Conservation (phyloP, 1,140 invertebrate species). For the Pseudomyrmex flavicornis region DNA sequence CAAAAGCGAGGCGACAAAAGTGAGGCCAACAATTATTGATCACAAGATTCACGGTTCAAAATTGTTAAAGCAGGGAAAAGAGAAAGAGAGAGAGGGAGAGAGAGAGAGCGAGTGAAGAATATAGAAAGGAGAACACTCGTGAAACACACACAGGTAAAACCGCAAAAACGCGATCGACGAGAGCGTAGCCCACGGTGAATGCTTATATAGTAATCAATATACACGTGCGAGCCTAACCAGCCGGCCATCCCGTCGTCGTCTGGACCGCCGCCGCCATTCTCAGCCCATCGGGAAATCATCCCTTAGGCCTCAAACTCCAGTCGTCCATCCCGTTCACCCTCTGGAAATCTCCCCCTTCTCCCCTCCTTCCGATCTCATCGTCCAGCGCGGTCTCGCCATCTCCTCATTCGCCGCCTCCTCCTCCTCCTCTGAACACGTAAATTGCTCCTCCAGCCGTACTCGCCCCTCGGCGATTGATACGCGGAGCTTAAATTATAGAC, state of each 20-base stretch:
- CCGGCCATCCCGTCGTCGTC: constrained; percentile 35
- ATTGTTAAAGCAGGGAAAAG: neutral
- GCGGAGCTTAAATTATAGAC: constrained; percentile 74
- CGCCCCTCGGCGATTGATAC: constrained; percentile 75
- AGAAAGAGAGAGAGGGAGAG: neutral
- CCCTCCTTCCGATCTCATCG: neutral
- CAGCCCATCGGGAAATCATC: constrained; percentile 76
- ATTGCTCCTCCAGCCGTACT: constrained; percentile 67
- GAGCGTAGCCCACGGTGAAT: constrained; percentile 9
- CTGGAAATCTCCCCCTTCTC: constrained; percentile 1
- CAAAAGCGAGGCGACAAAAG: constrained; percentile 16
- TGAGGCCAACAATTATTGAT: neutral
- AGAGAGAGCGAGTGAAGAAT: neutral
- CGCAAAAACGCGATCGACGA: constrained; percentile 30
- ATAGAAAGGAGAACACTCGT: constrained; percentile 26
- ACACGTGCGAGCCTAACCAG: constrained; percentile 37
- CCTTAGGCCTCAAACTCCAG: constrained; percentile 69
- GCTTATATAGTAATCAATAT: constrained; percentile 34
- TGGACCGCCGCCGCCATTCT: constrained; percentile 31
- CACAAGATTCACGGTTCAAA: too few species aligned
- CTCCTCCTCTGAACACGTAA: constrained; percentile 46
- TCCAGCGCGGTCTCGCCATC: neutral
- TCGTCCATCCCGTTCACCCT: constrained; percentile 47
- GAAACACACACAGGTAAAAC: constrained; percentile 30
- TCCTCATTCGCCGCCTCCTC: neutral